Evolutionary conservation across 2,888 invertebrate genomes (phyloP).

Genomic region (Xanthia togata): DNA sequence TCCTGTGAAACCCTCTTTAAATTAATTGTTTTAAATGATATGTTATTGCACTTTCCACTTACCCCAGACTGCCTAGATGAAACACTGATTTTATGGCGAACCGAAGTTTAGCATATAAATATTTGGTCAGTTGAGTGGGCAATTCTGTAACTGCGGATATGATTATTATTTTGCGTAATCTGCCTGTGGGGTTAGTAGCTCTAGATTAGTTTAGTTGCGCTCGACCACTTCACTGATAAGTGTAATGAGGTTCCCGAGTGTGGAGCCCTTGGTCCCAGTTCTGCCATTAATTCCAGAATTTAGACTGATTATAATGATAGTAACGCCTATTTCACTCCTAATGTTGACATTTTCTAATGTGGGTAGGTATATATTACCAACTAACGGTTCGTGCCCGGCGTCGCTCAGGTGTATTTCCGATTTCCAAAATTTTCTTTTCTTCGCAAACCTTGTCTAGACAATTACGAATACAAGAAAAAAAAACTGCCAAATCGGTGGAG

Average conservation of each 20-base stretch:
- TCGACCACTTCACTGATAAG: constrained; percentile 29
- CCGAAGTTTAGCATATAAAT: constrained; percentile 2
- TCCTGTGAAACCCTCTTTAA: no score
- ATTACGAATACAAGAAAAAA: no score
- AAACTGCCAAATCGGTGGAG: no score
- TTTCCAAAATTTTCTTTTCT: no score
- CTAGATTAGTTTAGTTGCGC: constrained; percentile 37
- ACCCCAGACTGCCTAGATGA: not conserved
- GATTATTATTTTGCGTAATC: constrained; percentile 40
- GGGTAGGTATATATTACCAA: no score
- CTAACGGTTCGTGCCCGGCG: no score
- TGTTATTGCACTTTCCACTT: not conserved
- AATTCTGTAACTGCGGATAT: constrained; percentile 15
- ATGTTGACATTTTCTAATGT: no score
- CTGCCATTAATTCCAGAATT: constrained; percentile 26
- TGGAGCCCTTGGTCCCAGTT: constrained; percentile 16
- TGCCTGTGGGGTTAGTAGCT: constrained; percentile 28
- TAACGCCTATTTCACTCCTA: not conserved
- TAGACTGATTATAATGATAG: constrained; percentile 21
- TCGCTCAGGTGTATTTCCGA: no score
- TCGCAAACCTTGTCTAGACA: no score
- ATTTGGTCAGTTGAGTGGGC: not conserved
- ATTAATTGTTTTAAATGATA: not conserved
- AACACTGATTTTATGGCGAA: not conserved
- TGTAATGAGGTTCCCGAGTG: constrained; percentile 33